Evolutionary conservation across 2,797 vertebrate species (phyloP).

Genomic region (Periparus ater): DNA sequence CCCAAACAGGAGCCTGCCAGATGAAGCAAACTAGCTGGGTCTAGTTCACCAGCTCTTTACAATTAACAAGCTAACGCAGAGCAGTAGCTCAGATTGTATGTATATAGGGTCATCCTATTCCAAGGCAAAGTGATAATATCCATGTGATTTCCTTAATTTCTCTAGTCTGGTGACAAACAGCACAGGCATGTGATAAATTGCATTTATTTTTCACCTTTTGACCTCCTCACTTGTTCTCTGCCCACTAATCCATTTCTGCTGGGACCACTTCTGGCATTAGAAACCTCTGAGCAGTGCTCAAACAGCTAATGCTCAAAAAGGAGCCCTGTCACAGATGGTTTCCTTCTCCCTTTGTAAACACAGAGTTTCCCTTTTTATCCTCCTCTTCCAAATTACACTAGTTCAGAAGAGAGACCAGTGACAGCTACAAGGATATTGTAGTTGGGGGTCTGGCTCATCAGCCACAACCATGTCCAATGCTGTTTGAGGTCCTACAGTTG

Average conservation of each 20-base stretch:
- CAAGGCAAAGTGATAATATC: neutral
- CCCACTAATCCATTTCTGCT: slow-evolving; percentile 48
- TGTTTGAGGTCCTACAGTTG: neutral
- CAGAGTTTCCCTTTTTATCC: neutral
- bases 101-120: neutral
- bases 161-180: slow-evolving; percentile 33
- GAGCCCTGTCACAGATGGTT: slow-evolving; percentile 20
- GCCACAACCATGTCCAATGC: neutral
- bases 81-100: neutral
- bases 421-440: neutral
- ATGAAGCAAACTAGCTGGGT: neutral
- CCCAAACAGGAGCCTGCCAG: neutral
- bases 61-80: neutral
- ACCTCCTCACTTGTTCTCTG: slow-evolving; percentile 42
- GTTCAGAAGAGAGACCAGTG: neutral
- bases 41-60: neutral
- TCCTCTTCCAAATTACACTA: neutral
- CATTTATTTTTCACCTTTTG: slow-evolving; percentile 52
- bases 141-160: slow-evolving; percentile 9
- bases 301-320: neutral
- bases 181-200: slow-evolving; percentile 25
- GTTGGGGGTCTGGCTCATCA: neutral
- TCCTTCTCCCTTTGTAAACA: slow-evolving; percentile 35
- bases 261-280: slow-evolving; percentile 48
- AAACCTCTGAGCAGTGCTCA: neutral